Base-by-base conservation (phyloP, 2,888 invertebrate species). In the Drosophila villosipedis region DNA sequence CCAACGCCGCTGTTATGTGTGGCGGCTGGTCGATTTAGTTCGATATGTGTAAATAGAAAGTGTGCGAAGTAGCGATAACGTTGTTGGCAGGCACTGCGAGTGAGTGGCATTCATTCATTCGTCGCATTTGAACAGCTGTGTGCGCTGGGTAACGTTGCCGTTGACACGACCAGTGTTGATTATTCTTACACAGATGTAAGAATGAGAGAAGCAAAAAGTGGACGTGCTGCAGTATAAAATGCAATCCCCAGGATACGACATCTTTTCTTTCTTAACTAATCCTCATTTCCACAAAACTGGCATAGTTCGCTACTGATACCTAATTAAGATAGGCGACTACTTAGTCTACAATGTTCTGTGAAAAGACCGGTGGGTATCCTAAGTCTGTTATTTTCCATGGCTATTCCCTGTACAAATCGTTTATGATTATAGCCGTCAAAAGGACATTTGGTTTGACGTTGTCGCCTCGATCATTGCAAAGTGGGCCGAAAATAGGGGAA, bases 61-160 rank as follows among this genome's bases (percentile, higher is more conserved):
- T 28, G 39, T 39, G 39, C 28, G 22, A 39, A 28, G 28, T 55
- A 55, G 19, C 55, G 14, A 47, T 4, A 25, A 16, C 16, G 22
- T 55, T 16, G 19, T 6, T 22, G 2, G 14, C 14, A n/a, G 19
- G 37, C 14, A 39, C 28, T 39, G 37, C 37, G 37, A 39, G 37
- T 9, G 28, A 28, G 57, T 39, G 1, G 39, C 57, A 37, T 39
- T 7, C 39, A 57, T n/a, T 39, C 4, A 39, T 39, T 58, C 41
- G 58, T 58, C 2, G 39, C n/a, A 22, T n/a, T 30, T 10, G 22
- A 58, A 30, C 58, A 58, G 58, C 58, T 58, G 58, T 22, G 30
- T 22, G 58, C 41, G 58, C 16, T 58, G 58, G 58, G 0, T 30
- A 58, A 58, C 57, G 39, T 14, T 16, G 30, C 0, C n/a, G 16